Percentiles rank a stretch among this genome's conserved stretches.
These are phyloP conservation scores for Caerostris extrusa DNA, from an alignment of 1,140 invertebrate genomes.

Conservation along the genomic window DNA sequence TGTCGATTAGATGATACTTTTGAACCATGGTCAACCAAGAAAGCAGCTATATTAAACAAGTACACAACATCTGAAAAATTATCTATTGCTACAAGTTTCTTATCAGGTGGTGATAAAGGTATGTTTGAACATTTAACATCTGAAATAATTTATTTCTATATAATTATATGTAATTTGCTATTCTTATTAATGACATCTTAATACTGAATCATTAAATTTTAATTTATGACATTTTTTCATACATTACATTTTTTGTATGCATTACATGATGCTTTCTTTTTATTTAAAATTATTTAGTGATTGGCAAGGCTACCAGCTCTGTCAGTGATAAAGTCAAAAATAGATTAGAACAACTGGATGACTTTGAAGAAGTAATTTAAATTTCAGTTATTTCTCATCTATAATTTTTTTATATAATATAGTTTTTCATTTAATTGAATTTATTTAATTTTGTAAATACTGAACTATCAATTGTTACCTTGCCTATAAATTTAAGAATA, in stretches of 20 bases:
- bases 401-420: not conserved
- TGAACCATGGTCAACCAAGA: conserved; percentile 89
- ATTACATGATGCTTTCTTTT: not conserved
- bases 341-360: conserved; percentile 95
- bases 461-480: not conserved
- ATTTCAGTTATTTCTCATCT: not conserved
- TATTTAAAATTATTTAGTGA: conserved; percentile 82
- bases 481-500: not conserved
- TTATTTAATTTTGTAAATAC: not conserved
- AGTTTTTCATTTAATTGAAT: not conserved
- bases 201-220: no score
- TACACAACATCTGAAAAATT: conserved; percentile 96
- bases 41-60: conserved; percentile 89
- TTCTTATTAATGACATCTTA: not conserved
- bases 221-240: no score
- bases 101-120: conserved; percentile 91
- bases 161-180: not conserved
- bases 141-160: not conserved
- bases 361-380: conserved; percentile 91
- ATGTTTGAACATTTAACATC: not conserved
- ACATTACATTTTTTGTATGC: no score
- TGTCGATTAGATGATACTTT: conserved; percentile 83
- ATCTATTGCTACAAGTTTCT: conserved; percentile 93
- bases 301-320: conserved; percentile 88
- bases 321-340: conserved; percentile 95